Conservation (phyloP, 2,797 vertebrate species). For the Malurus splendens region DNA sequence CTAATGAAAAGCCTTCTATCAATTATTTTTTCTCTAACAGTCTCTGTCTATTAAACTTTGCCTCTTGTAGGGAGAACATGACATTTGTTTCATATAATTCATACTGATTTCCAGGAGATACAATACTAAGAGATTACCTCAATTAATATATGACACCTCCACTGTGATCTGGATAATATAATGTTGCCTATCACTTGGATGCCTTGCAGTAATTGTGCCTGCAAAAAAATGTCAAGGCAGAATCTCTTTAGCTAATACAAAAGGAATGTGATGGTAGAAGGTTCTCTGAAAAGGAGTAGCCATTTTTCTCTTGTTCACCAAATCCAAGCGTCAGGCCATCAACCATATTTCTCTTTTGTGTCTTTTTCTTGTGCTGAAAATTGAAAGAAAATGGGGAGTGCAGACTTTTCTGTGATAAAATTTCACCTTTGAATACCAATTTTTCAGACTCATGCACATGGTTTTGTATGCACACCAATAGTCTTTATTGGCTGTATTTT, state of each 20-base stretch:
- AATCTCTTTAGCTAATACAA: not conserved
- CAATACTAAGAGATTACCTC: not conserved
- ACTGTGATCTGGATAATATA: not conserved
- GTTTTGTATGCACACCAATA: not conserved
- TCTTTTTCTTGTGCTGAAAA: not conserved
- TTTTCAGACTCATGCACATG: not conserved
- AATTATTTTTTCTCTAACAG: not conserved
- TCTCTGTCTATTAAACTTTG: not conserved
- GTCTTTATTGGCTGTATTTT: not conserved
- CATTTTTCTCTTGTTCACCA: not conserved
- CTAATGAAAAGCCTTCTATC: not conserved
- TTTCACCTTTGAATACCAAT: not conserved
- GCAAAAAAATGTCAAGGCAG: not conserved
- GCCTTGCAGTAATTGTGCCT: not conserved
- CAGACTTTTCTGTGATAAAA: not conserved
- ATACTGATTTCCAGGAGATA: not conserved
- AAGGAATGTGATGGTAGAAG: not conserved
- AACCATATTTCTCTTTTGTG: not conserved
- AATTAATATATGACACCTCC: not conserved
- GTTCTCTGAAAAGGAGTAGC: not conserved
- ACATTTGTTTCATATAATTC: not conserved
- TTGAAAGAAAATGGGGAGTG: accelerated
- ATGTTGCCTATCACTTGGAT: not conserved
- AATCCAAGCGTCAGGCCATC: not conserved
- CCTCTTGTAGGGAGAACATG: not conserved